A percentile compares a stretch with the other conserved stretches of the same genome.
phyloP scores from a whole-genome alignment of 2,888 invertebrate species.

The Phyllotreta cruciferae region DNA sequence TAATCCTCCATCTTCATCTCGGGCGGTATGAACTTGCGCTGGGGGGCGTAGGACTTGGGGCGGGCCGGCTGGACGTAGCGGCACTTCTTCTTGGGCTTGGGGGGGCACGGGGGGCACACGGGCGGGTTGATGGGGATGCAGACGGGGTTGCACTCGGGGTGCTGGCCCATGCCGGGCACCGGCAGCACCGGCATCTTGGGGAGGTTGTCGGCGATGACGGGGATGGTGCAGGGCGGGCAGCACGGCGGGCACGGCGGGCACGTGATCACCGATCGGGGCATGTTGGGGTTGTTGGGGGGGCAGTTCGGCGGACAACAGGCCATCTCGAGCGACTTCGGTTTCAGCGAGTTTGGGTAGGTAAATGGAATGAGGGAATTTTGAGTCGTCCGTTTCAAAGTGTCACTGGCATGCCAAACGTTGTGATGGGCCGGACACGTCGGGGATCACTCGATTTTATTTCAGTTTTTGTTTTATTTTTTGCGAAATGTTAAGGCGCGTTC shows the following conservation, averaged over 20 bases:
- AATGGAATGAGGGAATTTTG: slow-evolving; percentile 35
- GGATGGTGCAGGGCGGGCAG: slow-evolving; percentile 45
- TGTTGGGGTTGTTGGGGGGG: slow-evolving; percentile 28
- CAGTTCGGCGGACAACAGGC: slow-evolving; percentile 49
- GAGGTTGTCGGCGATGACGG: slow-evolving; percentile 48
- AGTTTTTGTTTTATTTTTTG: not conserved
- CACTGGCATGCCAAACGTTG: slow-evolving; percentile 35
- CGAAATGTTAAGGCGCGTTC: not conserved
- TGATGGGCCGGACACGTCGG: not conserved
- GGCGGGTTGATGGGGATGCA: slow-evolving; percentile 49
- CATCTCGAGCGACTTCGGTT: slow-evolving; percentile 39
- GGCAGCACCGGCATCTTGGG: slow-evolving; percentile 50
- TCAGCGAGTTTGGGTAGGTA: slow-evolving; percentile 19
- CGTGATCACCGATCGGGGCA: slow-evolving; percentile 39
- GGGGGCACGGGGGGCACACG: slow-evolving; percentile 41
- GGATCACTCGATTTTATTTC: slow-evolving; percentile 5
- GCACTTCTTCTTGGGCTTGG: slow-evolving; percentile 49
- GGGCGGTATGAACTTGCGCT: slow-evolving; percentile 66
- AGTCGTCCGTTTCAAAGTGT: slow-evolving; percentile 34
- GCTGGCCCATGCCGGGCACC: slow-evolving; percentile 43
- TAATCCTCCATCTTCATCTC: slow-evolving; percentile 66
- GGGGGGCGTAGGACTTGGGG: slow-evolving; percentile 66
- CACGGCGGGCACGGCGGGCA: slow-evolving; percentile 42
- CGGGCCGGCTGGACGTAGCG: slow-evolving; percentile 65
- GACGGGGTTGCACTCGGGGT: slow-evolving; percentile 45